These are phyloP conservation scores for Drosophila helvetica DNA, from an alignment of 2,888 invertebrate species.

Conservation along the genomic window DNA sequence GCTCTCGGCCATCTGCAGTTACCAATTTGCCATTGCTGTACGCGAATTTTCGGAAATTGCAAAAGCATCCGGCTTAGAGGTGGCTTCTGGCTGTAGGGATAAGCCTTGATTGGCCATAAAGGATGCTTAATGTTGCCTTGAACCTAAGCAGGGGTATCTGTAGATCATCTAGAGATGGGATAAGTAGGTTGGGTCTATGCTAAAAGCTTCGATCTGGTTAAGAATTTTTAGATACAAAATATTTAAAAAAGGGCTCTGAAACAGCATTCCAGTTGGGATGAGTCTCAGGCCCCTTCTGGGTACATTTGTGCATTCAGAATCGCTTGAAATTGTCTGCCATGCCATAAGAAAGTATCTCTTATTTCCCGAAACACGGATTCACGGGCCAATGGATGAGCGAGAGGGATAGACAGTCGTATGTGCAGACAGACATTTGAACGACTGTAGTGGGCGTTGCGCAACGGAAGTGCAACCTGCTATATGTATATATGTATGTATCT, in stretches of 20 bases:
- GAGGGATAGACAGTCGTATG: slow-evolving; percentile 3
- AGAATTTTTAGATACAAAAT: too few species aligned
- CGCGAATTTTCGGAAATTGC: slow-evolving; percentile 29
- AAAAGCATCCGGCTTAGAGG: background rate
- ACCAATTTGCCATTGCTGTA: slow-evolving; percentile 41
- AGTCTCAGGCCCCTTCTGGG: background rate
- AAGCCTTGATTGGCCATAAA: background rate
- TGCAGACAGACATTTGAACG: slow-evolving; percentile 39
- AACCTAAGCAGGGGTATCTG: background rate
- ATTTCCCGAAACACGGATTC: background rate
- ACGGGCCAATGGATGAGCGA: background rate
- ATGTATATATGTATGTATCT: slow-evolving; percentile 18
- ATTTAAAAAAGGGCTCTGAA: background rate
- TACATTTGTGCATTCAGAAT: background rate
- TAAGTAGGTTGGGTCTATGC: too few species aligned
- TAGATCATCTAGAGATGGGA: background rate
- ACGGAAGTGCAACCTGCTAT: slow-evolving; percentile 62
- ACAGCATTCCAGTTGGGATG: background rate
- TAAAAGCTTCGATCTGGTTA: rapidly evolving
- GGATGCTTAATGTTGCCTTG: background rate
- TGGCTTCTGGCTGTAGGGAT: background rate
- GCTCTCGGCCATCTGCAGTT: slow-evolving; percentile 26
- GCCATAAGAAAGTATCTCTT: background rate
- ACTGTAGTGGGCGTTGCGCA: slow-evolving; percentile 49
- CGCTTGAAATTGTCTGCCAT: background rate